A percentile compares a stretch with the other conserved stretches of the same genome.
These are phyloP conservation scores for Frankliniella fusca DNA, from an alignment of 2,888 invertebrate species.

Conservation along the genomic window DNA sequence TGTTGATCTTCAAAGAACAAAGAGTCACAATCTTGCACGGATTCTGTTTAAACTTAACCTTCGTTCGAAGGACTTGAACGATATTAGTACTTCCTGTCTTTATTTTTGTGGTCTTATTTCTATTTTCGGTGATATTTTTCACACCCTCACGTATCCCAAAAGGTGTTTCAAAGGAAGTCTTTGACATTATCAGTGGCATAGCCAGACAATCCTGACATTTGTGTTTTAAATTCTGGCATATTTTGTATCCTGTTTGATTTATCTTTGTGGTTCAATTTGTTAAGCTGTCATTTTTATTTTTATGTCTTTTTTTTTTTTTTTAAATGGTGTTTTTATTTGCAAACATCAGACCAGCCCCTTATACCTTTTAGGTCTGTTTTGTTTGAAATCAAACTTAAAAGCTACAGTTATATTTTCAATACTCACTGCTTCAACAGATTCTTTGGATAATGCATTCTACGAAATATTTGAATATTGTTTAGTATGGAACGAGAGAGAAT, in stretches of 20 bases:
- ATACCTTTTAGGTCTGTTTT: not conserved
- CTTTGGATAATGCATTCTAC: too few species aligned
- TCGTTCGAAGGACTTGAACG: not conserved
- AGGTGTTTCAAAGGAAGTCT: not conserved
- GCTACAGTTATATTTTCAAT: not conserved
- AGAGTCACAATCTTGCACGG: not conserved
- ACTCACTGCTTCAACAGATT: not conserved
- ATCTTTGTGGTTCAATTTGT: not conserved
- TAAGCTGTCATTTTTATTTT: too few species aligned
- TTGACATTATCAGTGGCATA: too few species aligned
- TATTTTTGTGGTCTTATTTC: not conserved
- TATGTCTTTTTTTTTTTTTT: too few species aligned
- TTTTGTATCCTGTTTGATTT: not conserved
- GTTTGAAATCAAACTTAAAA: not conserved
- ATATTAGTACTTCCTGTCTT: not conserved
- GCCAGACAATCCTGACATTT: too few species aligned
- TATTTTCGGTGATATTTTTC: not conserved
- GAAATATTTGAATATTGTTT: not conserved
- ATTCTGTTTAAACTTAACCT: constrained; percentile 9
- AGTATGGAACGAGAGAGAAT: constrained; percentile 14
- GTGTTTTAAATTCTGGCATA: too few species aligned
- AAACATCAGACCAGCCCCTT: too few species aligned
- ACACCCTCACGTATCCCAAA: not conserved
- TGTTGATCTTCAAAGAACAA: not conserved
- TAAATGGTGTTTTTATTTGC: not conserved